Base-by-base conservation (phyloP, 2,888 invertebrate species). In the Epistrophe grossulariae region DNA sequence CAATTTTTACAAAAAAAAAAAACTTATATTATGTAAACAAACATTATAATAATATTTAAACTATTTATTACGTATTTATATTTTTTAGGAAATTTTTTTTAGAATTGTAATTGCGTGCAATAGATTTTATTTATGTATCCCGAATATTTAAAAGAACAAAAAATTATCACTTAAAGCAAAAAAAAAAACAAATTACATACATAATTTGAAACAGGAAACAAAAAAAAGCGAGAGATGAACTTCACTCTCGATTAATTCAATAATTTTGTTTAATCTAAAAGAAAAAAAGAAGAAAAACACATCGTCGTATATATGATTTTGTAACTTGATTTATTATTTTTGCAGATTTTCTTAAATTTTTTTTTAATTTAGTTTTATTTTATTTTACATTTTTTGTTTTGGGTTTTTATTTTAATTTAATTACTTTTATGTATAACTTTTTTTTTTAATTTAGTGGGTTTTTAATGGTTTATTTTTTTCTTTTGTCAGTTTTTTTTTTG, bases 401-500 rank as follows among this genome's bases (percentile, higher is more conserved):
- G 40, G 66, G n/a, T 68, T 62, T 78, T 78, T 59, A 35, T 48
- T 77, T 84, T 80, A 62, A 60, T 66, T 74, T 70, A 11, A 72
- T 76, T 52, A 71, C 57, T 70, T 70, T 76, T 60, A 77, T 70
- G 60, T 80, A 40, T 84, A 62, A 57, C 38, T 80, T 88, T 84
- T 87, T 88, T 81, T 82, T 88, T 35, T 31, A 7, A 79, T 82
- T 79, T 68, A 70, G 38, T 55, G 79, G 74, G 81, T 82, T 76
- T 83, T 77, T 66, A 84, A 74, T 59, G 78, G 70, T 87, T 88
- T 55, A 55, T 55, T 55, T 88, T 79, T 38, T 35, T 59, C 10
- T 59, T 79, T 31, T 70, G 28, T 70, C 24, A 55, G 10, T 70
- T 88, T 82, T 68, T n/a, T 84, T 89, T 89, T 89, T 90, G 17